Percentiles rank a stretch among this genome's conserved stretches.
These are phyloP conservation scores for Lepidothrix coronata DNA, from an alignment of 2,113 vertebrate genomes.

Conservation along the genomic window DNA sequence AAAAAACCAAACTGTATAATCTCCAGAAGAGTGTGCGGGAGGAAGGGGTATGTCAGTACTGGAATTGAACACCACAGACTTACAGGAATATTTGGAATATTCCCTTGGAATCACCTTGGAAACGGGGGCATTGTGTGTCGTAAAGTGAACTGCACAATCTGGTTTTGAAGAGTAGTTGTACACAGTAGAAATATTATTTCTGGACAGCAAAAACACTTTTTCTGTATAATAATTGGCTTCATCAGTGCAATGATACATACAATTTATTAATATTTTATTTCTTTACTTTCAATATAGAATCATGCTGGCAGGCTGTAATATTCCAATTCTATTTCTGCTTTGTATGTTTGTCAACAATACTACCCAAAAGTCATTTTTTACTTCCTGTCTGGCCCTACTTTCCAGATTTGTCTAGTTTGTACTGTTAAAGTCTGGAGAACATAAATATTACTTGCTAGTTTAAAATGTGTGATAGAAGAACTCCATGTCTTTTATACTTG, in stretches of 20 bases:
- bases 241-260: neutral
- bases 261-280: neutral
- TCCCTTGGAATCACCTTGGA: neutral
- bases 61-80: neutral
- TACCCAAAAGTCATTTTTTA: neutral
- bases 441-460: neutral
- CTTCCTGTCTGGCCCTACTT: neutral
- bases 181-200: neutral
- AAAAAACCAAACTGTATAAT: neutral
- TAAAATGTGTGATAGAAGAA: slow-evolving; percentile 2
- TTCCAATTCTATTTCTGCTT: neutral
- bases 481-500: neutral
- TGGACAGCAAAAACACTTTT: neutral
- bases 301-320: neutral
- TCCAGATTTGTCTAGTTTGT: neutral
- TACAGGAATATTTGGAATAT: neutral
- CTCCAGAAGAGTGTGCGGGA: neutral
- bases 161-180: neutral
- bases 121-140: neutral
- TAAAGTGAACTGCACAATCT: neutral
- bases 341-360: neutral
- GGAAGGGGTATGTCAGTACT: neutral
- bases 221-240: neutral
- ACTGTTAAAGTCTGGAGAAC: neutral
- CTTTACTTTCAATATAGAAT: neutral